Evolutionary conservation across 2,797 vertebrate genomes (phyloP).

Genomic region (Sorex maritimensis): DNA sequence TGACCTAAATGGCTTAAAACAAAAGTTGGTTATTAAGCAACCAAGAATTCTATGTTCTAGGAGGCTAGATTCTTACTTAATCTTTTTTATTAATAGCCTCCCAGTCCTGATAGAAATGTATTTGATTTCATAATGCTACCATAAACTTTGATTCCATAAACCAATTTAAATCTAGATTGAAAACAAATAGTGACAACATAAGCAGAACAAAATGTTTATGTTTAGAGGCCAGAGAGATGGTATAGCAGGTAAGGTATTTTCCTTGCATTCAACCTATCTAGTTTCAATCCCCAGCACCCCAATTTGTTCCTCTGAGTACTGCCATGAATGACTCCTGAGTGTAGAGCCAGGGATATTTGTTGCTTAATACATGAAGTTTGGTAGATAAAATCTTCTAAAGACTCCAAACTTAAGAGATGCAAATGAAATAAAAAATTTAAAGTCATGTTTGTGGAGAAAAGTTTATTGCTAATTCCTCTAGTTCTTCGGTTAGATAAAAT

Average conservation of each 20-base stretch:
- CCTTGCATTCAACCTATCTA: too few species aligned
- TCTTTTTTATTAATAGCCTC: background rate
- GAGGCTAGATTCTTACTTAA: background rate
- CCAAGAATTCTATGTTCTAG: background rate
- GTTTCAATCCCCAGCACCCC: too few species aligned
- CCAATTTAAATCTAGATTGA: slow-evolving; percentile 14
- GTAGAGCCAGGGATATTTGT: background rate
- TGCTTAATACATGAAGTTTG: background rate
- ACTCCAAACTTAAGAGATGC: background rate
- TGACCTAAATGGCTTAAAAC: slow-evolving; percentile 12
- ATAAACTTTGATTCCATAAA: slow-evolving; percentile 40
- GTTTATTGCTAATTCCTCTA: background rate
- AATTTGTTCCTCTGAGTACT: too few species aligned
- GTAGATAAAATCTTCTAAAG: slow-evolving; percentile 7
- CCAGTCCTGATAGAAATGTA: background rate
- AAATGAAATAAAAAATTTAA: slow-evolving; percentile 43
- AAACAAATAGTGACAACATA: background rate
- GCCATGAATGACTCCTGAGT: too few species aligned
- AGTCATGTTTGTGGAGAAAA: background rate
- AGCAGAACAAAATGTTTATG: background rate
- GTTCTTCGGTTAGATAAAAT: background rate
- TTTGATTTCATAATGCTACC: slow-evolving; percentile 31
- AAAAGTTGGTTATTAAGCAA: background rate
- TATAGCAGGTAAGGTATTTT: too few species aligned
- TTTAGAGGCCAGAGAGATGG: too few species aligned